A percentile compares a stretch with the other conserved stretches of the same genome.
These are phyloP conservation scores for Rhadina sibilatrix DNA, from an alignment of 2,113 vertebrate species.

Conservation along the genomic window DNA sequence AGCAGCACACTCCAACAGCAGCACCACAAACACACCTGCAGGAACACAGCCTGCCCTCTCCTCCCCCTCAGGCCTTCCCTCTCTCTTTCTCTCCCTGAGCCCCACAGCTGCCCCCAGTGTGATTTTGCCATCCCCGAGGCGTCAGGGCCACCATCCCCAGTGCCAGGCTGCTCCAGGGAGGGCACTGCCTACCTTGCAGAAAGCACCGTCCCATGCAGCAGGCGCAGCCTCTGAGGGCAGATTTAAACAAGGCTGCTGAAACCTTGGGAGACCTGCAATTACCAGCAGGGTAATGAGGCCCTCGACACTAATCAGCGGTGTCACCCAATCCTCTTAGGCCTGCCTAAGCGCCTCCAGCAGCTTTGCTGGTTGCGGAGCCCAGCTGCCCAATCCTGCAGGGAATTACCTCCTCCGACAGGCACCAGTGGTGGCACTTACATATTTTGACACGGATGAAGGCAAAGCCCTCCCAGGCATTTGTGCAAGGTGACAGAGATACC, in stretches of 20 bases:
- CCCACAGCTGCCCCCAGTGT: neutral
- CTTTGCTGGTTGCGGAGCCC: constrained; percentile 25
- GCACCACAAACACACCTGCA: neutral
- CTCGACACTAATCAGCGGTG: constrained; percentile 42
- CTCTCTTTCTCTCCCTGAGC: neutral
- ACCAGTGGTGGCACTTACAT: neutral
- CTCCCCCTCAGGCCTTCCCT: neutral
- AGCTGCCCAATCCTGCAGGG: constrained; percentile 43
- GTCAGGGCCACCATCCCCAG: neutral
- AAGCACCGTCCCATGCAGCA: neutral
- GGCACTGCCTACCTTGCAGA: constrained; percentile 46
- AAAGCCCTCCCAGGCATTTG: neutral
- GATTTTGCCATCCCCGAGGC: neutral
- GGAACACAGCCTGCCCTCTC: neutral
- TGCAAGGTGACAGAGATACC: neutral
- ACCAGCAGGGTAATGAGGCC: constrained; percentile 4
- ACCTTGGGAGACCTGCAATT: constrained; percentile 44
- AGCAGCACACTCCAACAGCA: neutral
- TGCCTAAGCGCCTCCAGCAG: constrained; percentile 56
- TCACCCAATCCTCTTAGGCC: constrained; percentile 56
- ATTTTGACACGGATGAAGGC: neutral
- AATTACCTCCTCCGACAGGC: constrained; percentile 2
- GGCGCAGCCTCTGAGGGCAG: neutral
- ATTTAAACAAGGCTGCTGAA: constrained; percentile 11
- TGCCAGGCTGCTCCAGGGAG: neutral